phyloP scores from a whole-genome alignment of 1,140 invertebrate genomes.

The Tetramorium alpestre region DNA sequence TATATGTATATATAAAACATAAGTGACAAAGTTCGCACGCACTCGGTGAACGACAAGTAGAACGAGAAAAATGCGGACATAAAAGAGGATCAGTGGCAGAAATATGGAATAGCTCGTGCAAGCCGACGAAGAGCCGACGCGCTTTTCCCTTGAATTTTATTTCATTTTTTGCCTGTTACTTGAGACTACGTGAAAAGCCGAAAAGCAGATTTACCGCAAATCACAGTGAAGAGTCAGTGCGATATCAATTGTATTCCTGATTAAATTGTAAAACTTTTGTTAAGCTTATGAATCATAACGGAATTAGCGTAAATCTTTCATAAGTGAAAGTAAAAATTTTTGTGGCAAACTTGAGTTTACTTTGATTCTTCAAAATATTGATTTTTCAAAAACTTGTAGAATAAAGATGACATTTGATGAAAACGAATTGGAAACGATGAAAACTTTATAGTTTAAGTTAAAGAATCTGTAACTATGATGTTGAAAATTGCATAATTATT shows the following conservation, averaged over 20 bases:
- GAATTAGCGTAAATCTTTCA: background rate
- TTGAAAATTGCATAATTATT: background rate
- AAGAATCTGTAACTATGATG: background rate
- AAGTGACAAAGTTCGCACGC: background rate
- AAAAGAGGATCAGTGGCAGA: constrained; percentile 36
- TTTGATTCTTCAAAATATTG: background rate
- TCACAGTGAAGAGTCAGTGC: background rate
- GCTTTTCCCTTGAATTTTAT: constrained; percentile 19
- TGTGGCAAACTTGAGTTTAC: background rate
- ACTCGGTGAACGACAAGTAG: constrained; percentile 15
- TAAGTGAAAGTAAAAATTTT: background rate
- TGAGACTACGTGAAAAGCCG: background rate
- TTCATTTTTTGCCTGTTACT: background rate
- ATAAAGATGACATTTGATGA: background rate
- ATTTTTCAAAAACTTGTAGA: background rate
- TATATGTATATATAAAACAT: background rate
- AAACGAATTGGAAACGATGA: background rate
- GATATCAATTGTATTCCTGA: background rate
- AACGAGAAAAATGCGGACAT: constrained; percentile 5
- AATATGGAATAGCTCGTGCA: constrained; percentile 27
- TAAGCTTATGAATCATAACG: background rate
- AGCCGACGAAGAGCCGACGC: background rate
- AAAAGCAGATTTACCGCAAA: constrained; percentile 21
- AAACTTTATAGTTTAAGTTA: background rate
- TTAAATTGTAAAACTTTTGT: background rate